phyloP scores from a whole-genome alignment of 2,888 invertebrate genomes.

The Sclerodermus sp. region DNA sequence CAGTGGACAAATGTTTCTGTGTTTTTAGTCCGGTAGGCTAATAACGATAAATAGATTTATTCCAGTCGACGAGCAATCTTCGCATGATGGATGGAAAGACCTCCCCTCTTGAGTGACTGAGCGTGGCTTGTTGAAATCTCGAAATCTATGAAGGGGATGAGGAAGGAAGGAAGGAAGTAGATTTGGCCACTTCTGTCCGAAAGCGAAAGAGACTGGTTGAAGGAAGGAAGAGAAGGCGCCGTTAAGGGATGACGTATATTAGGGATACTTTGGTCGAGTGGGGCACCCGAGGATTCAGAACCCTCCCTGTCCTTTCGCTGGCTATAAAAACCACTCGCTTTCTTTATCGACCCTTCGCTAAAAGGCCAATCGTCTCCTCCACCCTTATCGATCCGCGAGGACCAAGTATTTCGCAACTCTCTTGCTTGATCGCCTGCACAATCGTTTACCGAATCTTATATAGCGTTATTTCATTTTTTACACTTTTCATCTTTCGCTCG shows the following conservation, averaged over 20 bases:
- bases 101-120: background rate
- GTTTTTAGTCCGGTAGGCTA: too few relatives aligned
- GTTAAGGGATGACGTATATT: constrained; percentile 58
- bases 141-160: constrained; percentile 7
- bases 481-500: too few relatives aligned
- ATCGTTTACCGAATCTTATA: too few relatives aligned
- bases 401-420: constrained; percentile 37
- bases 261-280: constrained; percentile 57
- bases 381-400: constrained; percentile 48
- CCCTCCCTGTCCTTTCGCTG: constrained; percentile 52
- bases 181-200: constrained; percentile 30
- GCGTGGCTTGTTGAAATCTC: background rate
- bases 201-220: constrained; percentile 17
- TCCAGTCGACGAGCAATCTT: too few relatives aligned
- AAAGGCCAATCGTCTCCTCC: constrained; percentile 53
- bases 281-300: constrained; percentile 47
- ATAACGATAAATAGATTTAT: too few relatives aligned
- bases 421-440: background rate
- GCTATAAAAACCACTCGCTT: constrained; percentile 58
- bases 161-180: constrained; percentile 21
- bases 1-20: too few relatives aligned
- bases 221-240: constrained; percentile 34
- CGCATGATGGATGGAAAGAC: constrained; percentile 5
- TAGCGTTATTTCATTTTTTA: background rate
- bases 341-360: constrained; percentile 52